A percentile compares a stretch with the other conserved stretches of the same genome.
phyloP scores from a whole-genome alignment of 1,140 invertebrate species.

The Arctopsyche grandis region DNA sequence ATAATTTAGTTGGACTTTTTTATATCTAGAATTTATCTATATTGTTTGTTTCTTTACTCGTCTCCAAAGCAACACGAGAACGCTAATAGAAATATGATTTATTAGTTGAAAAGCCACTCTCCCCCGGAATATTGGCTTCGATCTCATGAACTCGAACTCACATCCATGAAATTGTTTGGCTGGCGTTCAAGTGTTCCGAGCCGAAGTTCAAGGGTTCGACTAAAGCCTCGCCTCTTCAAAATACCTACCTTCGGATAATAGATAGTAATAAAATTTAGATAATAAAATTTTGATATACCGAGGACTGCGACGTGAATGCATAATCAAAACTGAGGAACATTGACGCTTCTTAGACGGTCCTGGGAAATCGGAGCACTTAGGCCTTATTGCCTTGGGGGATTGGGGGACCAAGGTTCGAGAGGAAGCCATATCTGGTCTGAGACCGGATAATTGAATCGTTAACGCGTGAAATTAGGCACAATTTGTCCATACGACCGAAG shows the following conservation, averaged over 20 bases:
- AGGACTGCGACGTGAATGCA: neutral
- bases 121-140: neutral
- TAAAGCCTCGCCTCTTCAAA: neutral
- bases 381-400: neutral
- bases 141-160: neutral
- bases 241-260: no score
- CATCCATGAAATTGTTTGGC: constrained; percentile 33
- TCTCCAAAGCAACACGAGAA: neutral
- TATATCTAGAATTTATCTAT: no score
- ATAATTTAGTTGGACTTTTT: no score
- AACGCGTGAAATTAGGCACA: constrained; percentile 34
- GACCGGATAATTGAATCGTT: constrained; percentile 37
- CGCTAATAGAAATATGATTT: constrained; percentile 28
- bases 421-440: neutral
- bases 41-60: no score
- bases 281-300: neutral
- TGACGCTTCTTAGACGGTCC: neutral
- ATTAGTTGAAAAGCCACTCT: constrained; percentile 11
- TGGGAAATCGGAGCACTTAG: constrained; percentile 14
- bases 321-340: neutral
- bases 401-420: neutral
- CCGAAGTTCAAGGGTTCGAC: constrained; percentile 8
- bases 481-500: constrained; percentile 23
- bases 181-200: constrained; percentile 10
- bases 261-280: neutral